Conservation (phyloP, 2,797 vertebrate genomes). For the Phalloptychus januarius region DNA sequence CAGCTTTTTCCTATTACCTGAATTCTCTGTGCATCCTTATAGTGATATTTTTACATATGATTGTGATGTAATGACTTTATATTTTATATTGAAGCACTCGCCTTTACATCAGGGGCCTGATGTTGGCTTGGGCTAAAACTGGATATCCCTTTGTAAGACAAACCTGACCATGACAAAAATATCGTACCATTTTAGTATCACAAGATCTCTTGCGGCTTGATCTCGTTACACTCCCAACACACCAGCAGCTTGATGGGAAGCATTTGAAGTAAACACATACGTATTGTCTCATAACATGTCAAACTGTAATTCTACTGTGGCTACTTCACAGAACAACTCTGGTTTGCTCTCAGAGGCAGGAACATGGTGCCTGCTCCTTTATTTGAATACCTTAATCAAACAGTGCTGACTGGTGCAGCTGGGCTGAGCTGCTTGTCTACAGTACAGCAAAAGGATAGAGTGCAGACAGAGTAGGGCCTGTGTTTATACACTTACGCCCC, state of each 20-base stretch:
- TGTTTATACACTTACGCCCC: constrained; percentile 76
- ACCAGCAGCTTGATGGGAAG: constrained; percentile 21
- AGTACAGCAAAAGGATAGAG: constrained; percentile 53
- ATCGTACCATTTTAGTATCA: background rate
- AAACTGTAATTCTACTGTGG: constrained; percentile 47
- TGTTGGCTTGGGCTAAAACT: background rate
- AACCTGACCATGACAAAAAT: background rate
- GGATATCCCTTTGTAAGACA: background rate
- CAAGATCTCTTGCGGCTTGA: background rate
- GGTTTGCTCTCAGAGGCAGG: constrained; percentile 69
- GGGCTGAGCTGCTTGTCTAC: constrained; percentile 50
- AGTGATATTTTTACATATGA: background rate
- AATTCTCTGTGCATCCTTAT: background rate
- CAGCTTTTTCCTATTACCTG: background rate
- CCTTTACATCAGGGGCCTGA: background rate
- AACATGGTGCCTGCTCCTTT: constrained; percentile 72
- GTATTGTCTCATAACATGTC: constrained; percentile 24
- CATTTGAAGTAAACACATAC: constrained; percentile 26
- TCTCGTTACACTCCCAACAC: constrained; percentile 11
- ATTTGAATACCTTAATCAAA: constrained; percentile 82
- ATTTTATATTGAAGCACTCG: background rate
- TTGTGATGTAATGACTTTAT: background rate
- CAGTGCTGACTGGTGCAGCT: constrained; percentile 60
- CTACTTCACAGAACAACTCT: constrained; percentile 39
- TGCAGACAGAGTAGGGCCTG: constrained; percentile 55